phyloP scores from a whole-genome alignment of 1,140 invertebrate genomes.

The Helicoverpa zea region DNA sequence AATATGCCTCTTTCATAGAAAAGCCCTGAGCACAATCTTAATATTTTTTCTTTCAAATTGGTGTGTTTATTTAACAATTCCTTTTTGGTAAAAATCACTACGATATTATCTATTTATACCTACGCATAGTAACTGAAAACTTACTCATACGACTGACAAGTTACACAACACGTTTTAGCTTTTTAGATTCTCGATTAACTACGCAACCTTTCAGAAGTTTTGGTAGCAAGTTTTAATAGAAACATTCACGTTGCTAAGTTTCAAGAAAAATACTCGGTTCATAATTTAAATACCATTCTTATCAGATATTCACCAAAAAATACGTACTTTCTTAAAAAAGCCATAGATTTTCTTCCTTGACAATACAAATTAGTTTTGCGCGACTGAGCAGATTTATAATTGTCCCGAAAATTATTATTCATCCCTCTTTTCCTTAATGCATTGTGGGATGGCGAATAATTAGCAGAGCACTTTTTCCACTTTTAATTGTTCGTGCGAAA shows the following conservation, averaged over 20 bases:
- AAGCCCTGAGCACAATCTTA: too few relatives aligned
- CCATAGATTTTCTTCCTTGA: conserved; percentile 46
- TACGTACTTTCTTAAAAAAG: conserved; percentile 26
- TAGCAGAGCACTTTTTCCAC: conserved; percentile 47
- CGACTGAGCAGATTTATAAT: conserved; percentile 57
- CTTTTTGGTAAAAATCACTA: too few relatives aligned
- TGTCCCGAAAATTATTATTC: conserved; percentile 57
- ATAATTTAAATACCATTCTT: neutral
- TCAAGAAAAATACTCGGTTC: neutral
- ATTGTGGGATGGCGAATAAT: conserved; percentile 56
- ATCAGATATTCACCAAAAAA: neutral
- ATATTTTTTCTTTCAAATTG: too few relatives aligned
- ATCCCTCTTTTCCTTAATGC: conserved; percentile 55
- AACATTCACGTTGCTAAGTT: neutral
- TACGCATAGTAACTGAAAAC: too few relatives aligned
- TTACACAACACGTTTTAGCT: too few relatives aligned
- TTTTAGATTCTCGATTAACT: too few relatives aligned
- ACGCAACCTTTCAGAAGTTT: too few relatives aligned
- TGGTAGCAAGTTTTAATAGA: too few relatives aligned
- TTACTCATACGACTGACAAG: too few relatives aligned
- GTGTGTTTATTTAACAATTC: too few relatives aligned
- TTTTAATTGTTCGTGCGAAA: conserved; percentile 56
- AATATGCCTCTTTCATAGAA: too few relatives aligned
- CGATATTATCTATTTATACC: too few relatives aligned
- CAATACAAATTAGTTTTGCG: conserved; percentile 55